Percentiles rank a stretch among this genome's conserved stretches.
Evolutionary conservation across 1,140 invertebrate genomes (phyloP).

Genomic region (Nixonia krombeini): DNA sequence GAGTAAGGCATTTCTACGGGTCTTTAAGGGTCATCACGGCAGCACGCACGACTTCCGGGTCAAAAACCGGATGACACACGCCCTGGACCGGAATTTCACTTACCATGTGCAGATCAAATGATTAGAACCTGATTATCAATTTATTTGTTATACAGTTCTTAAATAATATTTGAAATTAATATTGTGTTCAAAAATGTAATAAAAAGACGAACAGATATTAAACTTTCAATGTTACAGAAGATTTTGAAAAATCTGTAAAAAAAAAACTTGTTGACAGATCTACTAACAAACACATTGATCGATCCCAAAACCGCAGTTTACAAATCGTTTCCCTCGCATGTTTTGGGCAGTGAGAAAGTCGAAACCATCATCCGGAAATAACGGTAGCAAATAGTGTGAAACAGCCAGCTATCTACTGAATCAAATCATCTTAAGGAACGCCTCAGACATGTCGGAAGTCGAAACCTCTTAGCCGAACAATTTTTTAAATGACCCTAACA

Average conservation of each 20-base stretch:
- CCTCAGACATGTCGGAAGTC: slow-evolving; percentile 15
- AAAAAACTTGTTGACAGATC: not conserved
- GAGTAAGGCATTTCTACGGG: slow-evolving; percentile 40
- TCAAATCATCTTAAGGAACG: slow-evolving; percentile 60
- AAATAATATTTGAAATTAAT: not conserved
- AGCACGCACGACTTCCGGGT: slow-evolving; percentile 54
- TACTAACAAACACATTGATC: no score
- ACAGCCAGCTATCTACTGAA: slow-evolving; percentile 54
- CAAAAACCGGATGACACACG: slow-evolving; percentile 62
- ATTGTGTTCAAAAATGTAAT: slow-evolving; percentile 8
- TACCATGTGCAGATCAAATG: slow-evolving; percentile 8
- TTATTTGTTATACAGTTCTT: slow-evolving; percentile 2
- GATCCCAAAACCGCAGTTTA: slow-evolving; percentile 13
- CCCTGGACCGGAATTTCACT: slow-evolving; percentile 10
- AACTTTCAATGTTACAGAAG: no score
- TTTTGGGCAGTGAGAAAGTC: slow-evolving; percentile 42
- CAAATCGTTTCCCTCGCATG: slow-evolving; percentile 24
- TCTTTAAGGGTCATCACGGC: slow-evolving; percentile 52
- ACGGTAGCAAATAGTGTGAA: slow-evolving; percentile 55
- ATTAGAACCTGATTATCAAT: not conserved
- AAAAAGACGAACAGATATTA: no score
- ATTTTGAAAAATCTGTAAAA: no score
- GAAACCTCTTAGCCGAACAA: slow-evolving; percentile 54
- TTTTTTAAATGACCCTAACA: slow-evolving; percentile 37
- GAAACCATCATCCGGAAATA: slow-evolving; percentile 59